These are phyloP conservation scores for Parochlus steinenii DNA, from an alignment of 2,888 invertebrate species.

Conservation along the genomic window DNA sequence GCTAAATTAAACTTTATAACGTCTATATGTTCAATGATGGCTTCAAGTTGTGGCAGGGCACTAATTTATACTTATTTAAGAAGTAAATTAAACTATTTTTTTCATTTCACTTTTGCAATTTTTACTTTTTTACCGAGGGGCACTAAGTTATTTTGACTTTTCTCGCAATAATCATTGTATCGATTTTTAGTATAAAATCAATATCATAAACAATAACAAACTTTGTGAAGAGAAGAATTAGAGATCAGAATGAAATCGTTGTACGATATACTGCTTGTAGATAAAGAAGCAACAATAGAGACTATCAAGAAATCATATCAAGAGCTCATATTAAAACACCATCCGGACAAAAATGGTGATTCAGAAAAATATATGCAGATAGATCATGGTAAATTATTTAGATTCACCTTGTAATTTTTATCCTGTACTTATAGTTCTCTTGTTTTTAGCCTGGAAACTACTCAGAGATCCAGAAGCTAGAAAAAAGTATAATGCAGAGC, in stretches of 20 bases:
- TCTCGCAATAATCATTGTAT: not conserved
- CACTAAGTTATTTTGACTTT: not conserved
- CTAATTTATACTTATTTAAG: too few species aligned
- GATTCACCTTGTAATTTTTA: too few species aligned
- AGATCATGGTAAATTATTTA: too few species aligned
- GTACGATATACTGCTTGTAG: conserved; percentile 24
- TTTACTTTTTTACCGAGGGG: not conserved
- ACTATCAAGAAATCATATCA: conserved; percentile 27
- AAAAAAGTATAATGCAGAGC: conserved; percentile 46
- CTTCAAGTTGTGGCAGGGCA: too few species aligned
- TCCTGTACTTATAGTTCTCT: too few species aligned
- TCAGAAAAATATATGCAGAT: not conserved
- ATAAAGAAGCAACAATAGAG: conserved; percentile 20
- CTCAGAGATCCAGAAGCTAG: conserved; percentile 41
- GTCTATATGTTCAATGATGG: too few species aligned
- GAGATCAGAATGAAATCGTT: too few species aligned
- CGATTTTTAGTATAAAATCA: not conserved
- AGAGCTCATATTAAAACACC: conserved; percentile 26
- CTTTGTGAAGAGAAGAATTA: too few species aligned
- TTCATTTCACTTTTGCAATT: not conserved
- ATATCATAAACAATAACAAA: not conserved
- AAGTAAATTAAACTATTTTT: too few species aligned
- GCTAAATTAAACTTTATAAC: too few species aligned
- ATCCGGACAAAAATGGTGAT: conserved; percentile 25
- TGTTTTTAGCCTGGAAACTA: conserved; percentile 59